A percentile compares a stretch with the other conserved stretches of the same genome.
phyloP scores from a whole-genome alignment of 2,797 vertebrate species.

The Ceryle rudis region DNA sequence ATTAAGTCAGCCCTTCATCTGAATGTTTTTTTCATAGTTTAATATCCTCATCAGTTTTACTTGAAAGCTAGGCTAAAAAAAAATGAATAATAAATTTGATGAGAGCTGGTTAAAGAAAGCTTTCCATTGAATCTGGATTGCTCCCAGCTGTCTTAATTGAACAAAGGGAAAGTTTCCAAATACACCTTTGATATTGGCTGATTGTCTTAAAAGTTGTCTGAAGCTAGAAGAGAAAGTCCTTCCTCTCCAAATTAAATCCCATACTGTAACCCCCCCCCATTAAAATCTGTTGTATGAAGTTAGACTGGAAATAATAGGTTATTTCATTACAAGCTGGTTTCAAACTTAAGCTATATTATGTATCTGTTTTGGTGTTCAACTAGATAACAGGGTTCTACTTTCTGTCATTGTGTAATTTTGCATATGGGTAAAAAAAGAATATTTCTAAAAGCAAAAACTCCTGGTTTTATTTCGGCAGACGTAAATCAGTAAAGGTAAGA shows the following conservation, averaged over 20 bases:
- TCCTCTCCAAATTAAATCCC: conserved; percentile 2
- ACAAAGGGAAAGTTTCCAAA: conserved; percentile 63
- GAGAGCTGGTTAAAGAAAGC: conserved; percentile 46
- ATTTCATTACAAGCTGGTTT: background rate
- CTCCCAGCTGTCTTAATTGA: conserved; percentile 57
- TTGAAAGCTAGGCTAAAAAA: conserved; percentile 27
- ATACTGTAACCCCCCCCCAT: background rate
- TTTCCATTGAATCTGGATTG: conserved; percentile 18
- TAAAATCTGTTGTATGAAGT: background rate
- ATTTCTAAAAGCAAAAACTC: background rate
- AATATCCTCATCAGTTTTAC: conserved; percentile 25
- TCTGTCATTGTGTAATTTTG: background rate
- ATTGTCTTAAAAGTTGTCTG: background rate
- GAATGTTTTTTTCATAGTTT: conserved; percentile 18
- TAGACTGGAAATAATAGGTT: background rate
- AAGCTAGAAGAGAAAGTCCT: background rate
- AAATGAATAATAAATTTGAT: conserved; percentile 44
- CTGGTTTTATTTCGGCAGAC: background rate
- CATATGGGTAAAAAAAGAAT: fast-evolving
- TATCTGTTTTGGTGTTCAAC: background rate
- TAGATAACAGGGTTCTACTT: background rate
- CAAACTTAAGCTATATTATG: background rate
- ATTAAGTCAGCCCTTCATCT: conserved; percentile 22
- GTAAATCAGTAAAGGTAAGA: background rate
- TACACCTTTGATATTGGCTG: conserved; percentile 28